Evolutionary conservation across 2,888 invertebrate genomes (phyloP).

Genomic region (Eristalinus sepulchralis): DNA sequence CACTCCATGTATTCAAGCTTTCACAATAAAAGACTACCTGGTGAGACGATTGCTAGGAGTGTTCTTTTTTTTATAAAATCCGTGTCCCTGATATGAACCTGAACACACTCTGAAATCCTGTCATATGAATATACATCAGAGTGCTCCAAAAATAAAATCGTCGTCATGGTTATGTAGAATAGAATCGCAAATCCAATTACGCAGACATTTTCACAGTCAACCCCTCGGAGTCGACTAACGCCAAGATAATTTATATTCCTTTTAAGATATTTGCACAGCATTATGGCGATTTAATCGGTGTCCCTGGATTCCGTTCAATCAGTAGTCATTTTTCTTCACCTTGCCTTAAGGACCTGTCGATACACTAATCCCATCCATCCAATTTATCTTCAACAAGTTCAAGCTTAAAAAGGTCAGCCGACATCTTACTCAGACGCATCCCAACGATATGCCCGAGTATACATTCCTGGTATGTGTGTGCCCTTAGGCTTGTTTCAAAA

Average conservation of each 20-base stretch:
- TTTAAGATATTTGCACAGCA: neutral
- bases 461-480: neutral
- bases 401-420: conserved; percentile 1
- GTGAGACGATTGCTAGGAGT: too few species aligned
- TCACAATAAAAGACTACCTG: too few species aligned
- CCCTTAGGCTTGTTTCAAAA: neutral
- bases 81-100: too few species aligned
- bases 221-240: neutral
- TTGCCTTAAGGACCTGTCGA: neutral
- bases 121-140: too few species aligned
- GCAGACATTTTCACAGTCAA: neutral
- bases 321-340: neutral
- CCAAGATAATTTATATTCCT: neutral
- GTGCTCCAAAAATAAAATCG: too few species aligned
- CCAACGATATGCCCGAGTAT: neutral
- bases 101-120: too few species aligned
- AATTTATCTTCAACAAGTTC: conserved; percentile 12
- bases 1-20: too few species aligned
- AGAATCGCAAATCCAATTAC: too few species aligned
- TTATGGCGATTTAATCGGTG: neutral
- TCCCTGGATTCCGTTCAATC: neutral
- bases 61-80: too few species aligned
- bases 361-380: neutral
- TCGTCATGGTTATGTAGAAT: too few species aligned
- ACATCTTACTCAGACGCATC: neutral